A percentile compares a stretch with the other conserved stretches of the same genome.
phyloP scores from a whole-genome alignment of 2,888 invertebrate genomes.

The Argynnis bischoffii region DNA sequence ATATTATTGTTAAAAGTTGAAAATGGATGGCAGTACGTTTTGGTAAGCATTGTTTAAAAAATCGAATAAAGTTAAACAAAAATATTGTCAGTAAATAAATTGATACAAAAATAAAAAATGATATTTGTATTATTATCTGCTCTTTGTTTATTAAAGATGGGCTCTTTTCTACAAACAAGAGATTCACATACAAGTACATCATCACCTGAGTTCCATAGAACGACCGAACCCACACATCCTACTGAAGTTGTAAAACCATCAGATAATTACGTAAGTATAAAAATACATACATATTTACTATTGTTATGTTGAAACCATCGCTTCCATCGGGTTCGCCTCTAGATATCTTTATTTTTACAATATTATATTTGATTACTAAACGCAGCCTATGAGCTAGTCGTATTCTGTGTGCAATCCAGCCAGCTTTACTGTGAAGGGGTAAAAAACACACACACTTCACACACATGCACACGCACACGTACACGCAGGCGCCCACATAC shows the following conservation, averaged over 20 bases:
- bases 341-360: no score
- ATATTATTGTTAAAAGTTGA: slow-evolving; percentile 63
- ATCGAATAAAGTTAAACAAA: no score
- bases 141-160: slow-evolving; percentile 44
- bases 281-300: background rate
- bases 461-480: no score
- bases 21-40: slow-evolving; percentile 64
- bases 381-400: no score
- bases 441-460: no score
- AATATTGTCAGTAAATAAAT: slow-evolving; percentile 5
- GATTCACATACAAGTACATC: slow-evolving; percentile 32
- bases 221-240: background rate
- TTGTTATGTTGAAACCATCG: no score
- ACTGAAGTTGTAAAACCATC: background rate
- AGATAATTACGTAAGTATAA: slow-evolving; percentile 36
- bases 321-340: no score
- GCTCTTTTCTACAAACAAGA: slow-evolving; percentile 42
- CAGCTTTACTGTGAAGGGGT: no score
- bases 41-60: slow-evolving; percentile 49
- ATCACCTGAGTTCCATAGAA: slow-evolving; percentile 11
- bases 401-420: no score
- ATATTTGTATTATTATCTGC: background rate
- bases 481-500: no score
- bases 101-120: slow-evolving; percentile 3
- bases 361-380: no score